Base-by-base conservation (phyloP, 1,140 invertebrate genomes). In the Contarinia nasturtii region DNA sequence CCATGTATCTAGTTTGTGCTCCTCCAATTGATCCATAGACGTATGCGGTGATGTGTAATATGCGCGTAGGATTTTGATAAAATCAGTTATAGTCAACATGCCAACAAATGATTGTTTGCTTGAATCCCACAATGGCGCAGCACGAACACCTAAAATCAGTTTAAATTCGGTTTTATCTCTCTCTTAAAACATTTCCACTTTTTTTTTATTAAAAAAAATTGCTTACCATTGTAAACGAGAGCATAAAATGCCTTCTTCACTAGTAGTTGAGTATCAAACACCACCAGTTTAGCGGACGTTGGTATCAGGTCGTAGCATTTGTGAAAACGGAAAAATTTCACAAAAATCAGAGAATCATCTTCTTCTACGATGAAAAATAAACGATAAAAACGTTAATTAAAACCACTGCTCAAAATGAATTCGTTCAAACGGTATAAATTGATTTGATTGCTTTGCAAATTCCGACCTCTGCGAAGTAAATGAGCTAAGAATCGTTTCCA, bases 201-300 rank as follows among this genome's bases (percentile, higher is more conserved):
- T n/a, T n/a, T n/a, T n/a, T n/a, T n/a, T n/a, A n/a, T n/a, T n/a
- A n/a, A n/a, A n/a, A n/a, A n/a, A 19, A 45, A 36, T 37, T 47
- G 70, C 75, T 76, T 59, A 80, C 91, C 93, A 75, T 98, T 98
- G 65, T 96, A 94, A 49, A 98, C 92, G 42, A 98, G 74, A 21
- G 94, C 95, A 71, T 92, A 98, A 68, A 98, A 98, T 21, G 94
- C 94, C 67, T 98, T 98, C 70, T 96, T 97, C 18, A 98, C 94
- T 46, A 95, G 80, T 27, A 99, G 73, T 61, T 95, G 86, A n/a
- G 93, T 98, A 68, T 99, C 95, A 68, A 99, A 98, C 44, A 99
- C 91, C 46, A 99, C 94, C 57, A 99, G 71, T 71, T 99, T 99
- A 47, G 93, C 91, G 65, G 91, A 96, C 40, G 92, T 96, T 42